Percentiles rank a stretch among this genome's conserved stretches.
Conservation (phyloP, 2,888 invertebrate species). For the Sinohyriopsis cumingii region DNA sequence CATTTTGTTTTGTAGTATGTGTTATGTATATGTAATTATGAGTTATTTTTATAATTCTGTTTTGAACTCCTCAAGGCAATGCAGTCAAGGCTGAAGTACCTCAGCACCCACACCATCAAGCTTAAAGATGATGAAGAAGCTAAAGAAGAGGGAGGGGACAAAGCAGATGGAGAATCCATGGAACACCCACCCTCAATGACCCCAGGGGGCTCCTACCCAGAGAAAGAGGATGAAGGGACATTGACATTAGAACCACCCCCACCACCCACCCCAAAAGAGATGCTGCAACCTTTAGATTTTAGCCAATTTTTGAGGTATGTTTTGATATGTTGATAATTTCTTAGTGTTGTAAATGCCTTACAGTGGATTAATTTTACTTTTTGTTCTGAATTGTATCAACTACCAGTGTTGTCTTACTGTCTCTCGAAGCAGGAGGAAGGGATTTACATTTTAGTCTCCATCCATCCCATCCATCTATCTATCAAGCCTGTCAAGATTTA, state of each 20-base stretch:
- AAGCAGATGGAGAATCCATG: slow-evolving; percentile 27
- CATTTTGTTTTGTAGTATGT: too few relatives aligned
- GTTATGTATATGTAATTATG: too few relatives aligned
- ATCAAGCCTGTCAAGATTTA: too few relatives aligned
- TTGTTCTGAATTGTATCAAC: too few relatives aligned
- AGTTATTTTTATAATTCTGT: slow-evolving; percentile 1
- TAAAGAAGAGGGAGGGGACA: slow-evolving; percentile 34
- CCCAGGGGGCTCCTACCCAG: slow-evolving; percentile 46
- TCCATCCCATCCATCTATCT: too few relatives aligned
- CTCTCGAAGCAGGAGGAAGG: too few relatives aligned
- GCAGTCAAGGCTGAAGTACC: slow-evolving; percentile 68
- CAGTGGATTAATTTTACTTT: too few relatives aligned
- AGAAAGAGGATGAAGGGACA: slow-evolving; percentile 54
- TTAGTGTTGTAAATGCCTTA: too few relatives aligned
- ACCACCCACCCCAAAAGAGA: slow-evolving; percentile 62
- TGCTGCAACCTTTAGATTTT: slow-evolving; percentile 65
- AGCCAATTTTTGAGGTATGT: slow-evolving; percentile 66
- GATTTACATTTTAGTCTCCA: too few relatives aligned
- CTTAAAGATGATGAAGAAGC: slow-evolving; percentile 50
- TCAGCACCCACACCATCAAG: slow-evolving; percentile 66
- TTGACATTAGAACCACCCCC: slow-evolving; percentile 66
- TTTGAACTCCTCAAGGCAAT: slow-evolving; percentile 51
- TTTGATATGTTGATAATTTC: not conserved
- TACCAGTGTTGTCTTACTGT: too few relatives aligned
- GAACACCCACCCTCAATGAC: slow-evolving; percentile 45